A percentile compares a stretch with the other conserved stretches of the same genome.
Conservation (phyloP, 1,140 invertebrate genomes). For the Aphidius ervi region DNA sequence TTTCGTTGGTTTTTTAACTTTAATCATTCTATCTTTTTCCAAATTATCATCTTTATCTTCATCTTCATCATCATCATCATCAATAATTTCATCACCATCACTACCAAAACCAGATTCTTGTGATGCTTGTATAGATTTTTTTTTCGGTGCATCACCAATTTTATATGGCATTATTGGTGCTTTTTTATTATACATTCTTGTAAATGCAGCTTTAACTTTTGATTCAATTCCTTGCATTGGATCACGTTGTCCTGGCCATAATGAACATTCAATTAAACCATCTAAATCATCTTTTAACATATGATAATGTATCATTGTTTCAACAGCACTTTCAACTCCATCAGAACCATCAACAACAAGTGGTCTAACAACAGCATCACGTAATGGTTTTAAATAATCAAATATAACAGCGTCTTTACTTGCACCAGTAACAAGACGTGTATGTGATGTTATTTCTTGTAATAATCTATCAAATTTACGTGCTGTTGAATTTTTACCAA, state of each 20-base stretch:
- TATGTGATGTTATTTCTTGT: constrained; percentile 45
- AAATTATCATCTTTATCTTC: constrained; percentile 65
- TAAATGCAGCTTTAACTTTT: constrained; percentile 88
- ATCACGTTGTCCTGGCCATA: constrained; percentile 79
- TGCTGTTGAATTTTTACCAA: constrained; percentile 88
- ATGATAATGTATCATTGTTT: constrained; percentile 77
- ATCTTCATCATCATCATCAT: constrained; percentile 53
- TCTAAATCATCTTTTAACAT: constrained; percentile 88
- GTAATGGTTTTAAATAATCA: constrained; percentile 76
- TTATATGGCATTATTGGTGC: constrained; percentile 68
- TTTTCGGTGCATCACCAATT: constrained; percentile 59
- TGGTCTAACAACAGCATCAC: constrained; percentile 69
- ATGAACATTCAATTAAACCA: constrained; percentile 74
- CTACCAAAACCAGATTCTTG: constrained; percentile 49
- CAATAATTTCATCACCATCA: constrained; percentile 42
- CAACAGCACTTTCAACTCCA: constrained; percentile 70
- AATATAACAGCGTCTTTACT: constrained; percentile 72
- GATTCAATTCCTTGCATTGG: constrained; percentile 68
- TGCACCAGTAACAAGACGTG: constrained; percentile 60
- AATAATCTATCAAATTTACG: constrained; percentile 71
- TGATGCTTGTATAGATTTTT: constrained; percentile 44
- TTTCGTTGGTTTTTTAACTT: constrained; percentile 52
- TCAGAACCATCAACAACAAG: constrained; percentile 65
- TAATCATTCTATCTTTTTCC: constrained; percentile 74
- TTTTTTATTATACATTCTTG: constrained; percentile 86